Conservation (phyloP, 2,888 invertebrate species). For the Pristionchus japonicus region DNA sequence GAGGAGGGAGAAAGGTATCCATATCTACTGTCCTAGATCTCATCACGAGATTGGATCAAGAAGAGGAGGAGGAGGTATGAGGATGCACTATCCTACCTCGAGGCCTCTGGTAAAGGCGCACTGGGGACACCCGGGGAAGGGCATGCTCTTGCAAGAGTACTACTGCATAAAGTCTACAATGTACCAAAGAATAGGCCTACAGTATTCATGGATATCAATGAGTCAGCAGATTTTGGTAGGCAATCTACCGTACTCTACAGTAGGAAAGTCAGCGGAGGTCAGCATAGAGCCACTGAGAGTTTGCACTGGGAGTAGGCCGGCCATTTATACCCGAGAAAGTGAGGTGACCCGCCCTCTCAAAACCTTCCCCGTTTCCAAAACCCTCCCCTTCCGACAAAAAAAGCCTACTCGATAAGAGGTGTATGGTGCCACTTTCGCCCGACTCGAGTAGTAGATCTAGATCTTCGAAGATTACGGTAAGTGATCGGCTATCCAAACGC, state of each 20-base stretch:
- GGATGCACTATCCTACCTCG: background rate
- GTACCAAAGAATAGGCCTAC: too few relatives aligned
- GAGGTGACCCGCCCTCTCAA: background rate
- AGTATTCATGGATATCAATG: too few relatives aligned
- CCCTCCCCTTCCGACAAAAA: background rate
- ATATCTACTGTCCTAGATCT: slow-evolving; percentile 7
- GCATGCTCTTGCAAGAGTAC: too few relatives aligned
- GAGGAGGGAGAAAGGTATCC: background rate
- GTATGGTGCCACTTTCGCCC: background rate
- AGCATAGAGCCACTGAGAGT: background rate
- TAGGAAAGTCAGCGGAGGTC: background rate
- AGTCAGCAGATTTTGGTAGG: background rate
- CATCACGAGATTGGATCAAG: background rate
- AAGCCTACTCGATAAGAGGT: background rate
- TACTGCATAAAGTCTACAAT: background rate
- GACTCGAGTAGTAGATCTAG: background rate
- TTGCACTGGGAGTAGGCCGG: background rate
- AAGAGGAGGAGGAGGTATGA: background rate
- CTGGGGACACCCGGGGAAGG: background rate
- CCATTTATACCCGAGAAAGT: background rate
- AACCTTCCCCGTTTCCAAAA: background rate
- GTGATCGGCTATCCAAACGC: background rate
- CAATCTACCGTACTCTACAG: background rate
- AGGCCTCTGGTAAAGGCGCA: background rate
- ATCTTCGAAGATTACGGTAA: background rate